Base-by-base conservation (phyloP, 1,140 invertebrate species). In the Drosophila tsacasi region DNA sequence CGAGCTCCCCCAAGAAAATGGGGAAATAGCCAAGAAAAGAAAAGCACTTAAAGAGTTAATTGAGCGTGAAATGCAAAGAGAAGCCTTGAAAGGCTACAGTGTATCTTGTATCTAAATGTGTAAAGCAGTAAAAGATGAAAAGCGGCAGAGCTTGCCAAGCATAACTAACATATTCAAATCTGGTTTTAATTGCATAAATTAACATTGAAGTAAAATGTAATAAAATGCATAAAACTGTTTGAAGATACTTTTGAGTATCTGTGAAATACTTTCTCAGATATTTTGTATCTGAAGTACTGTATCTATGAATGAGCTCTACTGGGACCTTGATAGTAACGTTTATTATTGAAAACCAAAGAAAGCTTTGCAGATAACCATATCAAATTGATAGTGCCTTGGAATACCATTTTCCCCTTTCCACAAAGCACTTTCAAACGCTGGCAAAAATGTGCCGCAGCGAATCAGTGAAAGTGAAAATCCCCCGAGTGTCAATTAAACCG, bases 381-480 rank as follows among this genome's bases (percentile, higher is more conserved):
- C 47, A 19, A 35, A 54, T 32, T 37, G 37, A 69, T 71, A 71
- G 19, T 42, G 39, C 32, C 19, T 57, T 21, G 21, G 2, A 35
- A n/a, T 30, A 19, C 40, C 19, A 37, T 71, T 71, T 71, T 71
- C 67, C 37, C 27, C 64, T n/a, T 27, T 68, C 30, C 55, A 50
- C 47, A 39, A 35, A 73, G 39, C 68, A 73, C 71, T 74, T 74
- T 74, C 71, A 52, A 87, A 83, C 67, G 66, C 64, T 75, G 64
- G 69, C 79, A 67, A 54, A 86, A 73, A 79, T 90, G 79, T 79
- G 69, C 69, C 81, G 67, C 64, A 74, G 60, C 69, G 73, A 90
- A 90, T 91, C 85, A 90, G 85, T 90, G 85, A 90, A 90, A 90
- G 85, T 90, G 85, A 90, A 90, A 90, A 77, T 80, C 63, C 78